Percentiles rank a stretch among this genome's conserved stretches.
These are phyloP conservation scores for Cacoxenus indagator DNA, from an alignment of 2,888 invertebrate genomes.

Conservation along the genomic window DNA sequence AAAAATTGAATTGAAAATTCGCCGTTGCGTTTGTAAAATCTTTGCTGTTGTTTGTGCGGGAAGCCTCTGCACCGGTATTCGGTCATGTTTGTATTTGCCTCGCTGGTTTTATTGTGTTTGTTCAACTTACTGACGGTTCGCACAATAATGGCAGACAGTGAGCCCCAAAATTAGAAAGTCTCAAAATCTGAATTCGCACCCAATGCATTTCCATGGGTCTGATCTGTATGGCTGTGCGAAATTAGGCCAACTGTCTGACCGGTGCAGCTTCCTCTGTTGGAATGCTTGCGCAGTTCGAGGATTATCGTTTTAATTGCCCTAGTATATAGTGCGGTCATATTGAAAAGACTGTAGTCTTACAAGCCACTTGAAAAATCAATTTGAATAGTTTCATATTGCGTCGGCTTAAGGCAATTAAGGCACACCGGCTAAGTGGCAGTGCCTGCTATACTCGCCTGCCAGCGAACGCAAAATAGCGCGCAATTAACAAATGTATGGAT, in stretches of 20 bases:
- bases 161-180: neutral
- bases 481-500: conserved; percentile 2
- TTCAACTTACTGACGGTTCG: neutral
- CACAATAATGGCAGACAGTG: neutral
- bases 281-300: too few relatives aligned
- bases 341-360: too few relatives aligned
- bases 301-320: too few relatives aligned
- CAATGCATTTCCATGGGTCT: neutral
- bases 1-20: conserved; percentile 22
- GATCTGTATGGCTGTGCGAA: neutral
- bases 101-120: neutral
- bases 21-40: neutral
- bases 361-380: neutral
- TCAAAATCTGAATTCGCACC: neutral
- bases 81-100: conserved; percentile 21
- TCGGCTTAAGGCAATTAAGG: neutral
- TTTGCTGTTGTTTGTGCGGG: neutral
- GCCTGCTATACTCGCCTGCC: neutral
- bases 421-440: neutral
- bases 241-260: neutral
- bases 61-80: conserved; percentile 18
- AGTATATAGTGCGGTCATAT: too few relatives aligned
- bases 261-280: too few relatives aligned
- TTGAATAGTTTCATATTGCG: neutral
- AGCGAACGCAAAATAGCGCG: neutral